These are phyloP conservation scores for Ectropis grisescens DNA, from an alignment of 1,140 invertebrate genomes.

Conservation along the genomic window DNA sequence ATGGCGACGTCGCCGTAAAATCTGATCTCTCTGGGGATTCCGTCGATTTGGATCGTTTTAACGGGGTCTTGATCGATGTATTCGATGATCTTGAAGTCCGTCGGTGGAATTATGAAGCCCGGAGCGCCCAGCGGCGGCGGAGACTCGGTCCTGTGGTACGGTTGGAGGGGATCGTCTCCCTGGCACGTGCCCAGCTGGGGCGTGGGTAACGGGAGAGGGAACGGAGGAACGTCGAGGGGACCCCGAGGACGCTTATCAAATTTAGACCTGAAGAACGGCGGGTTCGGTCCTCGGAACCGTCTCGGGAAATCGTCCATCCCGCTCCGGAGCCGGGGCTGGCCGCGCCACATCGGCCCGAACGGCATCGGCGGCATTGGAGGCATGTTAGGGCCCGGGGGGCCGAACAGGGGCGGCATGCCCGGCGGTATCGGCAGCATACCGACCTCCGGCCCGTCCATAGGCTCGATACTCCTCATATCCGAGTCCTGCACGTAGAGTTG, in stretches of 20 bases:
- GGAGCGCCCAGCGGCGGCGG: constrained; percentile 51
- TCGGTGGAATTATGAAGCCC: constrained; percentile 61
- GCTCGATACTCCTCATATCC: constrained; percentile 37
- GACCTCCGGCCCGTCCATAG: background rate
- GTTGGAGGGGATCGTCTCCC: constrained; percentile 36
- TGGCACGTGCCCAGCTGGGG: constrained; percentile 50
- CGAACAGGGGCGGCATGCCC: too few species aligned
- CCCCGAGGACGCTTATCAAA: constrained; percentile 34
- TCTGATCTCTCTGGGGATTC: constrained; percentile 83
- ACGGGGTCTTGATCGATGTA: constrained; percentile 77
- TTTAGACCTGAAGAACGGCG: constrained; percentile 43
- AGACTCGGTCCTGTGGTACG: constrained; percentile 38
- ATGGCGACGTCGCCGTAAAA: constrained; percentile 89
- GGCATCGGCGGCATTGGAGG: constrained; percentile 45
- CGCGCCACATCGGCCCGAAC: constrained; percentile 32
- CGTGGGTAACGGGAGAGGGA: constrained; percentile 31
- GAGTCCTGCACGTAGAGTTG: constrained; percentile 35
- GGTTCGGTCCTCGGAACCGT: constrained; percentile 38
- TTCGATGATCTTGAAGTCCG: constrained; percentile 72
- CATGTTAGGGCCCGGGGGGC: too few species aligned
- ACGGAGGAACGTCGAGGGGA: constrained; percentile 22
- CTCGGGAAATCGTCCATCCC: constrained; percentile 38
- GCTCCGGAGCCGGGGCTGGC: constrained; percentile 22
- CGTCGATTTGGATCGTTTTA: constrained; percentile 89
- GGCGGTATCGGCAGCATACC: too few species aligned